Evolutionary conservation across 1,140 invertebrate species (phyloP).

Genomic region (Pentalonia nigronervosa): DNA sequence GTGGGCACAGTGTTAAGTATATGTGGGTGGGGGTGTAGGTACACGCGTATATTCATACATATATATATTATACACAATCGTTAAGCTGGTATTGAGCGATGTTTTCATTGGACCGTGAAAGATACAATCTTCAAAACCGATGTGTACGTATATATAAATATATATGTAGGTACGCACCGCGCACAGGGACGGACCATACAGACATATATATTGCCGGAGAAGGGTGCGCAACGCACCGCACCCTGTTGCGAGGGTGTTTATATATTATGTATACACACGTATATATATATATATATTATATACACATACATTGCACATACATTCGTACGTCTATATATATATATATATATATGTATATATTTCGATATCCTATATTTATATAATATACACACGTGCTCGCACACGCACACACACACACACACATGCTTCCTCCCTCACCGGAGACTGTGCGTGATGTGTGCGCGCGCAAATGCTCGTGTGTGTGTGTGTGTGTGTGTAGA

Average conservation of each 20-base stretch:
- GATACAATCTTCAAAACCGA: slow-evolving; percentile 50
- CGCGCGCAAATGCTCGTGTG: not conserved
- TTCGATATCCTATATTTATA: not conserved
- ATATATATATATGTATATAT: too few species aligned
- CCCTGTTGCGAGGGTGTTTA: slow-evolving; percentile 35
- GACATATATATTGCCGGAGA: not conserved
- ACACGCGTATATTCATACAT: too few species aligned
- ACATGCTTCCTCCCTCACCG: not conserved
- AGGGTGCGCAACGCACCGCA: not conserved
- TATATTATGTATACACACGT: not conserved
- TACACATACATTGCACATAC: not conserved
- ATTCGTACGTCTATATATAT: not conserved
- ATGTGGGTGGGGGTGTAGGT: not conserved
- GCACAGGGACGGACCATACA: slow-evolving; percentile 11
- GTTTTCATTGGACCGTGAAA: slow-evolving; percentile 55
- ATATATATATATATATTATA: not conserved
- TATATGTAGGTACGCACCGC: too few species aligned
- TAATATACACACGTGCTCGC: not conserved
- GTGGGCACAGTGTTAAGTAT: not conserved
- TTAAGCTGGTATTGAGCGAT: slow-evolving; percentile 49
- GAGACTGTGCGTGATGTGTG: not conserved
- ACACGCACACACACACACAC: not conserved
- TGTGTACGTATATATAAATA: not conserved
- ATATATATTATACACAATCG: not conserved
- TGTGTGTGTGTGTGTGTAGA: not conserved